Evolutionary conservation across 2,113 vertebrate species (phyloP), one percentile per base, ranked within the genome.

Genomic region (Sclerurus mexicanus): DNA sequence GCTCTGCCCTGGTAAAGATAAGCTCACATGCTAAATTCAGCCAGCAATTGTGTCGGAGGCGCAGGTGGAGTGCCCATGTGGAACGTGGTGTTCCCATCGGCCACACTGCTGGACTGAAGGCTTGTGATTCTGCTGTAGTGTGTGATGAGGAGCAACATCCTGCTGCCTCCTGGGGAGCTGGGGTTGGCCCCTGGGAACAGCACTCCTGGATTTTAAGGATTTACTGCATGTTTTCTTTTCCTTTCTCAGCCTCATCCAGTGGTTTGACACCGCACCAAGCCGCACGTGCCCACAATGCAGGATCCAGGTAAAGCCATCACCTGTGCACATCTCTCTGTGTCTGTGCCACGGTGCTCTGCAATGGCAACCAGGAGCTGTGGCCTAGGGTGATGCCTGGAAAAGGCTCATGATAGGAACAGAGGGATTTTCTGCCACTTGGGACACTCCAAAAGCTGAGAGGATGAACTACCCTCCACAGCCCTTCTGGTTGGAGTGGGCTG

Each of bases 271-370:
- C 33, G 99, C 99, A 7, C 99, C 99, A 0, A 99, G 96, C 64
- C 99, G 98, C 87, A 99, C 99, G 12, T 99, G 99, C 87, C 99
- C 99, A 0, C 99, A 99, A 59, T 99, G 99, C 95, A 98, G 99
- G 87, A 98, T 99, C 92, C 99, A 99, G 98, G 99, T 99, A 96
- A 97, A 62, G 8, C 64, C 50, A 33, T 37, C n/a, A 8, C 30
- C 47, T 46, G 3, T 13, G 27, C 50, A 35, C 40, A 14, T 11
- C 22, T 33, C 19, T 37, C 15, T 46, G 6, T 59, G 52, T 28
- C 58, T 46, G 0, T 17, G 35, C 19, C 19, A 11, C 0, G 0
- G 4, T 30, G 63, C 47, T 31, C 76, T 71, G 80, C 46, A 20
- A 1, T 1, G 2, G 40, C 79, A 39, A 31, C 0, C 1, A 24